Conservation (phyloP, 2,113 vertebrate species). For the Pteruthius melanotis region DNA sequence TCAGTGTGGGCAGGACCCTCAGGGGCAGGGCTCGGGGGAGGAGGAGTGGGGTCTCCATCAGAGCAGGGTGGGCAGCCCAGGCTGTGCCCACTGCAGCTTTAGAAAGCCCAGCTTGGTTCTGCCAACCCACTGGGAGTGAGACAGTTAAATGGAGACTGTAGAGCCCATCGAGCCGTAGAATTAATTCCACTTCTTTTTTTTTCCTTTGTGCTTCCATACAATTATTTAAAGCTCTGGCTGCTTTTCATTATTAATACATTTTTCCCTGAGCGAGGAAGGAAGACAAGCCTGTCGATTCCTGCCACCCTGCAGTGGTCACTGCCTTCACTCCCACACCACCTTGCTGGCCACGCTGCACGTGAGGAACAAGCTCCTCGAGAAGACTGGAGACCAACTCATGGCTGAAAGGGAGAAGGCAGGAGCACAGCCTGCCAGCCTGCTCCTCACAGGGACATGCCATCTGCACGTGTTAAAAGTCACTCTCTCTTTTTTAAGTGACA, state of each 20-base stretch:
- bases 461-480: not conserved
- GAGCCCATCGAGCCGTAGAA: not conserved
- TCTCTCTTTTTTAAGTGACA: not conserved
- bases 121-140: rapidly evolving
- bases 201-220: not conserved
- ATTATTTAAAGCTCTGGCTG: not conserved
- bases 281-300: not conserved
- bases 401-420: not conserved
- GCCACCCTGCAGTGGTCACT: not conserved
- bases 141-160: not conserved
- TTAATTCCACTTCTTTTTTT: too few species aligned
- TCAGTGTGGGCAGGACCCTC: not conserved
- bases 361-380: rapidly evolving
- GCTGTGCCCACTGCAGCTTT: not conserved
- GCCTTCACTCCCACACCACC: not conserved
- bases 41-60: not conserved
- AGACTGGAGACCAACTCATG: not conserved
- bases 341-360: rapidly evolving
- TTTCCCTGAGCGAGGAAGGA: not conserved
- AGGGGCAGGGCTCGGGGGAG: not conserved
- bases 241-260: not conserved
- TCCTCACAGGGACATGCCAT: not conserved
- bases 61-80: not conserved
- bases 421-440: not conserved
- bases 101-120: not conserved